A percentile compares a stretch with the other conserved stretches of the same genome.
These are phyloP conservation scores for Odontomachus brunneus DNA, from an alignment of 1,140 invertebrate species.

Conservation along the genomic window DNA sequence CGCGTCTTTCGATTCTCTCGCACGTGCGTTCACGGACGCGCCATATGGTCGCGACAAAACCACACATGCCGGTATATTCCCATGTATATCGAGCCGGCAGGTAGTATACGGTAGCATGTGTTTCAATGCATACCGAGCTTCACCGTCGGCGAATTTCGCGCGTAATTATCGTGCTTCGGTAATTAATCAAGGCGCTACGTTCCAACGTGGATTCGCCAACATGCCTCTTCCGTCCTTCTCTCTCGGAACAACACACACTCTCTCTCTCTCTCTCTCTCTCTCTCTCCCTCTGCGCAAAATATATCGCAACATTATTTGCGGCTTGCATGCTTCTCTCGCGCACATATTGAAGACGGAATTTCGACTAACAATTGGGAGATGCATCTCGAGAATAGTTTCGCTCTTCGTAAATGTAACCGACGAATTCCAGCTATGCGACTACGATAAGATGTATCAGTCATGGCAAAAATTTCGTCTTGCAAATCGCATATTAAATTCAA, in stretches of 20 bases:
- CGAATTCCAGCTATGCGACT: neutral
- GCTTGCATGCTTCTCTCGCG: neutral
- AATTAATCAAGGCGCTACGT: slow-evolving; percentile 22
- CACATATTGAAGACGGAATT: neutral
- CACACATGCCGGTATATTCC: slow-evolving; percentile 77
- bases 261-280: no score
- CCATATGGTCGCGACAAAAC: slow-evolving; percentile 75
- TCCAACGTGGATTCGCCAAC: neutral
- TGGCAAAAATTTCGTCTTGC: neutral
- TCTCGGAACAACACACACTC: no score
- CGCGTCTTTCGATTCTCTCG: slow-evolving; percentile 56
- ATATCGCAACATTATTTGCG: slow-evolving; percentile 13
- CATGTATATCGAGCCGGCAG: slow-evolving; percentile 70
- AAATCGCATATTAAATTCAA: no score
- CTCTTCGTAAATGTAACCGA: neutral
- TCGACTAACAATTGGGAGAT: neutral
- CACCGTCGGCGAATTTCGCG: slow-evolving; percentile 6
- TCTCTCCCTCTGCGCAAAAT: no score
- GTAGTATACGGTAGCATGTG: slow-evolving; percentile 62
- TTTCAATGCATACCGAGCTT: slow-evolving; percentile 2
- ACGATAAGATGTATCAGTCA: neutral
- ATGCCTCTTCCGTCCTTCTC: neutral
- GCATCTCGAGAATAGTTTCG: neutral
- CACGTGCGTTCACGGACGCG: slow-evolving; percentile 63
- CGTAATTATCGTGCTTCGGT: slow-evolving; percentile 14